Percentiles rank a stretch among this genome's conserved stretches.
Evolutionary conservation across 2,888 invertebrate genomes (phyloP).

Genomic region (Drosophila yooni): DNA sequence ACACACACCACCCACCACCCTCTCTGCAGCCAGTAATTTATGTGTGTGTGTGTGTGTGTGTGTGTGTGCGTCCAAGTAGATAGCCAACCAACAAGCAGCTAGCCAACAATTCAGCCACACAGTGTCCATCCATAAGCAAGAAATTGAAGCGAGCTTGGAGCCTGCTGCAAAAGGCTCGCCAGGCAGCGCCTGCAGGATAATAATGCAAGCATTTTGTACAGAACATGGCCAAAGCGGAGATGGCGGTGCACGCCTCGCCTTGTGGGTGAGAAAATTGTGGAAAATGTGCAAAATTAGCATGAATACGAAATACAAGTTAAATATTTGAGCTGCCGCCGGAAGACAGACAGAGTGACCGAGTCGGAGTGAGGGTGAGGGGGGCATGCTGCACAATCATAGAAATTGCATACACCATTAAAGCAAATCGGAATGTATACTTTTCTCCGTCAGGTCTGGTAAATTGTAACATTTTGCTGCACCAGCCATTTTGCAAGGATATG

Average conservation of each 20-base stretch:
- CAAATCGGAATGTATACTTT: conserved; percentile 45
- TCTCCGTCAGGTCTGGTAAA: conserved; percentile 15
- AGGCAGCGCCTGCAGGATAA: conserved; percentile 55
- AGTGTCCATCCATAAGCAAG: conserved; percentile 56
- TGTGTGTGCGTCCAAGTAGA: conserved; percentile 38
- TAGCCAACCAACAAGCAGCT: conserved; percentile 26
- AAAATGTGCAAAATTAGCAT: conserved; percentile 80
- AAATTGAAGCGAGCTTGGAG: conserved; percentile 44
- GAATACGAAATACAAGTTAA: conserved; percentile 80
- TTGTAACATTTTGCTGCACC: conserved; percentile 45
- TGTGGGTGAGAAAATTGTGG: conserved; percentile 74
- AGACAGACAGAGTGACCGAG: not conserved
- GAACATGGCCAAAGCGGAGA: conserved; percentile 29
- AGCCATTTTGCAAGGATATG: conserved; percentile 35
- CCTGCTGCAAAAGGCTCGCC: conserved; percentile 17
- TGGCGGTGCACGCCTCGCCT: not conserved
- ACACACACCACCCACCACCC: not conserved
- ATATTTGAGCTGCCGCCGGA: conserved; percentile 68
- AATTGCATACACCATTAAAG: conserved; percentile 55
- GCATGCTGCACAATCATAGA: conserved; percentile 44
- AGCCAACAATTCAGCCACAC: conserved; percentile 30
- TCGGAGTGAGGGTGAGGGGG: not conserved
- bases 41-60: conserved; percentile 34
- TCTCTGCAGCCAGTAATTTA: conserved; percentile 33
- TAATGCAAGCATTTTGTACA: conserved; percentile 51